These are phyloP conservation scores for Diogma glabrata DNA, from an alignment of 2,888 invertebrate genomes.

Conservation along the genomic window DNA sequence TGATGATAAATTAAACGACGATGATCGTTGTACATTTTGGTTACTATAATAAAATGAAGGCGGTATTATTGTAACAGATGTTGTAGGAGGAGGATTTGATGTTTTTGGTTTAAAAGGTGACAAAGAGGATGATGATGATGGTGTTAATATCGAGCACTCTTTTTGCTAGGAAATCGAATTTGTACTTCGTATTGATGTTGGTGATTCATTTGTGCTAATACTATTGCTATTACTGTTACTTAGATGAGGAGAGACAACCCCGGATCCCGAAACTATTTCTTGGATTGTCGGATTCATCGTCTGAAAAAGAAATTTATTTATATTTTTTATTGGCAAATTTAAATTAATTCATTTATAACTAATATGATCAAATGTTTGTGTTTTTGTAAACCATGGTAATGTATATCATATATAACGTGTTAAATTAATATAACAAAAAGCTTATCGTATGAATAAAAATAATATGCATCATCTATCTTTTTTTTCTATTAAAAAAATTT, in stretches of 20 bases:
- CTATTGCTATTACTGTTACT: conserved; percentile 1
- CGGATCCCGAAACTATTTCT: conserved; percentile 17
- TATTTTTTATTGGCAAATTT: too few relatives aligned
- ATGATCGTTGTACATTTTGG: conserved; percentile 15
- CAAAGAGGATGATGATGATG: conserved; percentile 9
- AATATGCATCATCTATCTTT: too few relatives aligned
- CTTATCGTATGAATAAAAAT: too few relatives aligned
- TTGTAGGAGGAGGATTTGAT: neutral
- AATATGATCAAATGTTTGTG: too few relatives aligned
- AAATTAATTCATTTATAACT: too few relatives aligned
- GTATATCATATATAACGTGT: too few relatives aligned
- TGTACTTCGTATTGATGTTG: conserved; percentile 18
- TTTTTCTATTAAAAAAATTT: too few relatives aligned
- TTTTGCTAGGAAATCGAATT: conserved; percentile 19
- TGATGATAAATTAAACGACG: conserved; percentile 17
- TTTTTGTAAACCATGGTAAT: too few relatives aligned
- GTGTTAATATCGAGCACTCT: conserved; percentile 13
- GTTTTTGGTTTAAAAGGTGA: conserved; percentile 1
- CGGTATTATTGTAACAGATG: neutral
- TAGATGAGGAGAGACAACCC: conserved; percentile 17
- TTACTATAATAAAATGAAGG: conserved; percentile 2
- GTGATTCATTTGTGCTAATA: conserved; percentile 14
- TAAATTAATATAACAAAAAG: too few relatives aligned
- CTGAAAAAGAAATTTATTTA: too few relatives aligned
- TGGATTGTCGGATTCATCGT: conserved; percentile 18